These are phyloP conservation scores for Novumbra hubbsi DNA, from an alignment of 2,797 vertebrate genomes.

Conservation along the genomic window DNA sequence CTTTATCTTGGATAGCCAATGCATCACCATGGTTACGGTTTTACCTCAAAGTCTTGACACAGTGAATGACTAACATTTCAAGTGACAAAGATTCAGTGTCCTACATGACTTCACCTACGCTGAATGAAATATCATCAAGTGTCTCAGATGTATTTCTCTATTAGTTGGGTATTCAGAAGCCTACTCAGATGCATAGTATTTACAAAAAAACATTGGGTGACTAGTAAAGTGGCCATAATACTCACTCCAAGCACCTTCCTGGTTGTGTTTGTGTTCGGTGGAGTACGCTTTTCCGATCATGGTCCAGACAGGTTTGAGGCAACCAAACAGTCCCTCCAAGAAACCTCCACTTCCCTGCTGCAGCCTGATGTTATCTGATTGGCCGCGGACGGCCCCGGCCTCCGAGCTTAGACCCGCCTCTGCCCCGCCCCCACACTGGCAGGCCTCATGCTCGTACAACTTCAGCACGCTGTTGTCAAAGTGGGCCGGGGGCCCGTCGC, in stretches of 20 bases:
- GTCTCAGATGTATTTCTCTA: background rate
- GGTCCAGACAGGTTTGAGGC: conserved; percentile 93
- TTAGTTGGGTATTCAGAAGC: background rate
- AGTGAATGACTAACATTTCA: conserved; percentile 9
- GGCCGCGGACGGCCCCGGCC: conserved; percentile 72
- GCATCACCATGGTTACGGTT: conserved; percentile 20
- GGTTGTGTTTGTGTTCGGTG: conserved; percentile 91
- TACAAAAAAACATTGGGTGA: background rate
- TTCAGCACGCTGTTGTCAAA: conserved; percentile 86
- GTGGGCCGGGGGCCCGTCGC: conserved; percentile 74
- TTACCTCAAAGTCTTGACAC: background rate
- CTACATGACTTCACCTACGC: background rate
- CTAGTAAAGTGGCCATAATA: conserved; percentile 12
- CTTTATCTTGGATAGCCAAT: conserved; percentile 3
- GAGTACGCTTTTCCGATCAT: conserved; percentile 98
- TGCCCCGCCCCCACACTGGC: conserved; percentile 67
- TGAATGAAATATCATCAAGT: background rate
- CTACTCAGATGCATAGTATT: background rate
- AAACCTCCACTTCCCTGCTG: conserved; percentile 87
- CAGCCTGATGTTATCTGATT: conserved; percentile 77
- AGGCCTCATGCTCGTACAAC: conserved; percentile 82
- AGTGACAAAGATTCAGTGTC: background rate
- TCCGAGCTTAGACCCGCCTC: conserved; percentile 67
- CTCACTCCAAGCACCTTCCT: conserved; percentile 75
- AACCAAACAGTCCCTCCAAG: conserved; percentile 94